Evolutionary conservation across 1,140 invertebrate genomes (phyloP).

Genomic region (Carcinoscorpius rotundicauda): DNA sequence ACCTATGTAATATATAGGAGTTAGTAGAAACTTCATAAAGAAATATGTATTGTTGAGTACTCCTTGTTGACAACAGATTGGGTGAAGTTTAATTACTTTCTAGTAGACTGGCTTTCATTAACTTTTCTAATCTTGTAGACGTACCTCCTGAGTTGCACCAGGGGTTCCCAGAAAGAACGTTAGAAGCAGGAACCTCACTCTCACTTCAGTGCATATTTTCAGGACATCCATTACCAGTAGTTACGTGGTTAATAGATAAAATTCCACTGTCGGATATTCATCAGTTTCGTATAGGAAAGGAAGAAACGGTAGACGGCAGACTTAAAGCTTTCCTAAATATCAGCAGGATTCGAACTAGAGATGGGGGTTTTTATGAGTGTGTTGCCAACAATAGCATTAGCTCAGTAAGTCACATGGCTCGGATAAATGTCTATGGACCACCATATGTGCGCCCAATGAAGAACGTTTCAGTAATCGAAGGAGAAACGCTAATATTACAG

Average conservation of each 20-base stretch:
- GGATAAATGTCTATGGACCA: constrained; percentile 79
- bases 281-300: constrained; percentile 24
- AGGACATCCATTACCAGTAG: constrained; percentile 23
- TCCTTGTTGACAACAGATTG: too few relatives aligned
- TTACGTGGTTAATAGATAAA: constrained; percentile 25
- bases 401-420: constrained; percentile 65
- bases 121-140: constrained; percentile 48
- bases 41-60: too few relatives aligned
- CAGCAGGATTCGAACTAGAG: constrained; percentile 28
- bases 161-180: constrained; percentile 66
- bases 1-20: too few relatives aligned
- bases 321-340: constrained; percentile 36
- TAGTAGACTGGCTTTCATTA: too few relatives aligned
- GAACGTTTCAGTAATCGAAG: constrained; percentile 78
- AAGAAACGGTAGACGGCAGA: constrained; percentile 18
- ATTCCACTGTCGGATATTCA: constrained; percentile 20
- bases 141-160: constrained; percentile 63
- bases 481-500: constrained; percentile 68
- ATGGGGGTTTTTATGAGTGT: constrained; percentile 43
- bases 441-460: constrained; percentile 82
- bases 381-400: constrained; percentile 84
- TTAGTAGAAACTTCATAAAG: too few relatives aligned
- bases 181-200: constrained; percentile 60
- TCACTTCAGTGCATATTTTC: constrained; percentile 23
- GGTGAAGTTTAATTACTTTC: too few relatives aligned